A percentile compares a stretch with the other conserved stretches of the same genome.
These are phyloP conservation scores for Pterocles burchelli DNA, from an alignment of 2,113 vertebrate genomes.

Conservation along the genomic window DNA sequence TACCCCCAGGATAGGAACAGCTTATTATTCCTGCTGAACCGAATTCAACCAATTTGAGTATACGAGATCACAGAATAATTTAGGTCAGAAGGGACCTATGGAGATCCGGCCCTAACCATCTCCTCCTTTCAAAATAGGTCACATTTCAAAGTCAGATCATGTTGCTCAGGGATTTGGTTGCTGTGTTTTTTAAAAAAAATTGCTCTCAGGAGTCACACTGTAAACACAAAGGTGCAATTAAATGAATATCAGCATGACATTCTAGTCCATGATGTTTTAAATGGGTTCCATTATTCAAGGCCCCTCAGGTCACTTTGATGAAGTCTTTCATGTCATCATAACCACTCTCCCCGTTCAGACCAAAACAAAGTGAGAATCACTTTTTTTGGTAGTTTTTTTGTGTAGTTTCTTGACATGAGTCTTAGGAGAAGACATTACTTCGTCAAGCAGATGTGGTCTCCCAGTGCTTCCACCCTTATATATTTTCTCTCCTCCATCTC, in stretches of 20 bases:
- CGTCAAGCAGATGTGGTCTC: fast-evolving
- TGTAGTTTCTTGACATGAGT: background rate
- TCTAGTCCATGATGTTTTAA: background rate
- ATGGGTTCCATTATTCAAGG: background rate
- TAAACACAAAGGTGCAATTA: background rate
- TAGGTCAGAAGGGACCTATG: background rate
- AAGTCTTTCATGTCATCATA: background rate
- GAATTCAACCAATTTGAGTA: background rate
- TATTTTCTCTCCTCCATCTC: background rate
- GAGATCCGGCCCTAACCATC: background rate
- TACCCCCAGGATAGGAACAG: background rate
- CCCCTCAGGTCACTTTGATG: background rate
- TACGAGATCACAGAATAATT: background rate
- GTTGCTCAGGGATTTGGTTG: background rate
- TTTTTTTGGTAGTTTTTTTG: background rate
- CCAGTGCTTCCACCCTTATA: background rate
- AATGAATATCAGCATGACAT: background rate
- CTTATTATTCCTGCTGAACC: background rate
- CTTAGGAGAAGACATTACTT: background rate
- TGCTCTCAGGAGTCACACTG: background rate
- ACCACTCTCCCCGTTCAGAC: background rate
- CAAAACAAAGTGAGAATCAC: fast-evolving
- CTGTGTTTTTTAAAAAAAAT: background rate
- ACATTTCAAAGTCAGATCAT: background rate
- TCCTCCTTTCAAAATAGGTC: no score